Evolutionary conservation across 2,113 vertebrate genomes (phyloP).

Genomic region (Poicephalus gulielmi): DNA sequence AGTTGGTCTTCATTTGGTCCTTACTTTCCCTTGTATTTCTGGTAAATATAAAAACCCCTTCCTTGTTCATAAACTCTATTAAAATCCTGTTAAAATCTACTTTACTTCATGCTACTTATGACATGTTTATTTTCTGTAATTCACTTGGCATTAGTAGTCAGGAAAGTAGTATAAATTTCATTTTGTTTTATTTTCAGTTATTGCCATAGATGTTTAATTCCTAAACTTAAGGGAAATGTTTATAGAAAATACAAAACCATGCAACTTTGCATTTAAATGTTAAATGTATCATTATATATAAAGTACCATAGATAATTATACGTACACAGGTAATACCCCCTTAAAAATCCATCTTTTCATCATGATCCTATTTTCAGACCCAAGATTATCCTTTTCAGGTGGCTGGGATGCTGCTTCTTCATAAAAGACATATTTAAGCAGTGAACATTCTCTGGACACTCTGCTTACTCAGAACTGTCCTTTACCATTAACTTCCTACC

Average conservation of each 20-base stretch:
- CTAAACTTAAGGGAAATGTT: not conserved
- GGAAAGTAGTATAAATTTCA: not conserved
- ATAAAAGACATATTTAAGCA: not conserved
- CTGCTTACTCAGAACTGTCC: not conserved
- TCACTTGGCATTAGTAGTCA: slow-evolving; percentile 21
- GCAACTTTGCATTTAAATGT: not conserved
- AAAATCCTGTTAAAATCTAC: slow-evolving; percentile 39
- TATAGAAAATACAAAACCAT: not conserved
- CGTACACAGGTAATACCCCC: not conserved
- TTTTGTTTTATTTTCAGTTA: slow-evolving; percentile 1
- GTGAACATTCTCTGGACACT: not conserved
- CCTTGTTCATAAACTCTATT: not conserved
- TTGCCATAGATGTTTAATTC: not conserved
- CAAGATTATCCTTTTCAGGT: not conserved
- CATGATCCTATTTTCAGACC: not conserved
- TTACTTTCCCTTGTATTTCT: not conserved
- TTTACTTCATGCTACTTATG: slow-evolving; percentile 23
- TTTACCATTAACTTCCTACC: not conserved
- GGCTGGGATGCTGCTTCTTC: not conserved
- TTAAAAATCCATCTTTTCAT: not conserved
- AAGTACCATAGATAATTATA: not conserved
- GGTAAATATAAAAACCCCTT: not conserved
- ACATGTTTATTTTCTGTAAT: slow-evolving; percentile 36
- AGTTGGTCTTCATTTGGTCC: not conserved
- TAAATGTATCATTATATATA: not conserved